These are phyloP conservation scores for Dichetophora obliterata DNA, from an alignment of 2,888 invertebrate genomes.

Conservation along the genomic window DNA sequence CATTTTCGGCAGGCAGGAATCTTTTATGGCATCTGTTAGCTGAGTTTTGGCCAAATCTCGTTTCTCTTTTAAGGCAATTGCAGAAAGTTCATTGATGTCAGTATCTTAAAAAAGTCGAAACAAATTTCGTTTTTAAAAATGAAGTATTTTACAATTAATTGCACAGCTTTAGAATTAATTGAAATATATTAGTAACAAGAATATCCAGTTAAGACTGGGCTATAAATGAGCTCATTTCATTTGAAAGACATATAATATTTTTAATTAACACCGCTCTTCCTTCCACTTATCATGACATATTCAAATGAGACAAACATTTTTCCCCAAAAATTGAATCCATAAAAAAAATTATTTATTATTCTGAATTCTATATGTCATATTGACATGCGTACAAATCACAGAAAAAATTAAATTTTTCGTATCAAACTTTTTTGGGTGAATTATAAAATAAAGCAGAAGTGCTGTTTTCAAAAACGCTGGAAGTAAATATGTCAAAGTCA, in stretches of 20 bases:
- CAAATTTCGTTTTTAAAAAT: background rate
- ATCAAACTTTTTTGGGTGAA: no score
- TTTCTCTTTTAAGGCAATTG: slow-evolving; percentile 55
- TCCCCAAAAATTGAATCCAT: no score
- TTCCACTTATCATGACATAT: no score
- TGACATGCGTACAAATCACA: no score
- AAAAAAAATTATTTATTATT: no score
- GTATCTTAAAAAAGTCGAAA: slow-evolving; percentile 53
- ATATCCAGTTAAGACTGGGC: background rate
- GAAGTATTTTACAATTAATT: background rate
- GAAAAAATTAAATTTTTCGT: no score
- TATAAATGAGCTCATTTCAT: background rate
- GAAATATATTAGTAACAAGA: background rate
- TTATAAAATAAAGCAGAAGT: no score
- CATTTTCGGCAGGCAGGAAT: slow-evolving; percentile 69
- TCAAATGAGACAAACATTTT: no score
- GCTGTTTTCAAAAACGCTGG: no score
- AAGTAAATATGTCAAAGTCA: no score
- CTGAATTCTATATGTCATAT: no score
- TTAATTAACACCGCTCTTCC: no score
- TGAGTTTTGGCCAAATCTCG: slow-evolving; percentile 58
- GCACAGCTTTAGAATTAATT: background rate
- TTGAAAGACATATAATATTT: background rate
- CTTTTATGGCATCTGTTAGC: slow-evolving; percentile 66
- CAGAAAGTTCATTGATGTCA: slow-evolving; percentile 64